phyloP scores from a whole-genome alignment of 2,113 vertebrate genomes.

The Ellobius talpinus region DNA sequence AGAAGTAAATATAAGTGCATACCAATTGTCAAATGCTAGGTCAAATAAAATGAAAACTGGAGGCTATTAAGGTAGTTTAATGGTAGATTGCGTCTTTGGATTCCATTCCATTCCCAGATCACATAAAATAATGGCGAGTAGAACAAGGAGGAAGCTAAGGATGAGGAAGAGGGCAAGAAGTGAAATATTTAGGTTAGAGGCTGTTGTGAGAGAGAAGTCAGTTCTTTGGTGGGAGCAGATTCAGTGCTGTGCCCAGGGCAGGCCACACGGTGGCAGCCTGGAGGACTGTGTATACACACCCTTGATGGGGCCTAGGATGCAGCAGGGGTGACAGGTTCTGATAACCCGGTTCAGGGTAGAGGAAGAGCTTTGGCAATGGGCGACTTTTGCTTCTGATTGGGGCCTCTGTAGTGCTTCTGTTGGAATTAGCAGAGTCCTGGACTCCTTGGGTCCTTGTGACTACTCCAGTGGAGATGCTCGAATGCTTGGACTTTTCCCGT shows the following conservation, averaged over 20 bases:
- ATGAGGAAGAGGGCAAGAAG: too few relatives aligned
- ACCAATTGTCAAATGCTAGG: not conserved
- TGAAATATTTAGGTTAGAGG: not conserved
- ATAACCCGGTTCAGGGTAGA: not conserved
- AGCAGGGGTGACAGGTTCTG: not conserved
- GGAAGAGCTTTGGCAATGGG: not conserved
- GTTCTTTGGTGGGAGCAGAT: not conserved
- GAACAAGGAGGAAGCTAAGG: not conserved
- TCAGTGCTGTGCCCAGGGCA: not conserved
- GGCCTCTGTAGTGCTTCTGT: not conserved
- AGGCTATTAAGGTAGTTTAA: not conserved
- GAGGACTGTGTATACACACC: fast-evolving
- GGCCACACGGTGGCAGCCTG: not conserved
- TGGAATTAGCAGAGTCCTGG: not conserved
- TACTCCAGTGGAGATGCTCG: not conserved
- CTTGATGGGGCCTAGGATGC: fast-evolving
- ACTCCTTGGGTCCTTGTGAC: not conserved
- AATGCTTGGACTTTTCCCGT: not conserved
- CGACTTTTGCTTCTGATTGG: not conserved
- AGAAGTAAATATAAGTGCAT: not conserved
- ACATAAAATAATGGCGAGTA: not conserved
- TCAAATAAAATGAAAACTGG: not conserved
- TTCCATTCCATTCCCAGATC: not conserved
- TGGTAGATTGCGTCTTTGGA: not conserved
- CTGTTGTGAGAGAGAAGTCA: not conserved